phyloP scores from a whole-genome alignment of 2,113 vertebrate genomes.

The Amazona guildingii region DNA sequence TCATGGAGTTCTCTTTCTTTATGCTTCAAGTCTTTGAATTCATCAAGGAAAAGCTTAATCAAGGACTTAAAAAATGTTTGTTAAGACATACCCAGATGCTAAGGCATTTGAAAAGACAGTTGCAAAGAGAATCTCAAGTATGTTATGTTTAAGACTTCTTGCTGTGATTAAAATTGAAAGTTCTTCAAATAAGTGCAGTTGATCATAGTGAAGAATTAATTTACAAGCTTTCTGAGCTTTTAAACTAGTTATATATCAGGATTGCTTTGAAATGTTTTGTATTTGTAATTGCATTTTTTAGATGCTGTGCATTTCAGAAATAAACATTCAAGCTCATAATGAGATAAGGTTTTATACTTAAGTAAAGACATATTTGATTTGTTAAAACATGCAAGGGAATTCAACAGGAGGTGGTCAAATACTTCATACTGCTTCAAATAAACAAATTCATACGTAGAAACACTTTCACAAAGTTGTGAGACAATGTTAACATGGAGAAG shows the following conservation, averaged over 20 bases:
- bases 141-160: neutral
- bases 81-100: neutral
- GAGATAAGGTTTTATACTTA: neutral
- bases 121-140: neutral
- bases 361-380: neutral
- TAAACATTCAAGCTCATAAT: neutral
- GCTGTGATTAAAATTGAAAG: constrained; percentile 1
- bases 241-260: neutral
- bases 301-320: neutral
- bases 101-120: neutral
- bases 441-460: neutral
- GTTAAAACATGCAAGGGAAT: neutral
- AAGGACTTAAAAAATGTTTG: neutral
- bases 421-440: neutral
- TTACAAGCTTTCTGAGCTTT: neutral
- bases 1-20: neutral
- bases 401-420: neutral
- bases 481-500: neutral
- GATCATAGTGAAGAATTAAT: constrained; percentile 27
- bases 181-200: neutral
- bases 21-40: constrained; percentile 9
- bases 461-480: neutral
- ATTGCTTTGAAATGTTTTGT: neutral
- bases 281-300: neutral
- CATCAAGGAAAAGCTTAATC: neutral